Evolutionary conservation across 1,140 invertebrate species (phyloP).

Genomic region (Cheumatopsyche charites): DNA sequence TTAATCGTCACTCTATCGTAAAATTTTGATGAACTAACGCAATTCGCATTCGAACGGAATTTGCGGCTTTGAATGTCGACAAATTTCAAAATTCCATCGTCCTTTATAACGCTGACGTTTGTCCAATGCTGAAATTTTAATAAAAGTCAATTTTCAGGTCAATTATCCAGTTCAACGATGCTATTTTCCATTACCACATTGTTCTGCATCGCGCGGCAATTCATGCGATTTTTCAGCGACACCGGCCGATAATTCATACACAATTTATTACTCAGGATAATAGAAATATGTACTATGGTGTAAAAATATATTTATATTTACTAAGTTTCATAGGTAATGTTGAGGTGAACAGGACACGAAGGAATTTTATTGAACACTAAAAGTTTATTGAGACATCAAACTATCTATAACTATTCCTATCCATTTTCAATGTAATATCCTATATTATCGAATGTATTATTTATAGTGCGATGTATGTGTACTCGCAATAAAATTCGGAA

Average conservation of each 20-base stretch:
- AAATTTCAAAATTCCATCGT: too few relatives aligned
- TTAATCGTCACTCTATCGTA: too few relatives aligned
- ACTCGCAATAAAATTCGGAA: neutral
- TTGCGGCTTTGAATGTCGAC: too few relatives aligned
- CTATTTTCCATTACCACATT: slow-evolving; percentile 20
- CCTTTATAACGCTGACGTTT: too few relatives aligned
- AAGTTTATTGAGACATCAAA: slow-evolving; percentile 14
- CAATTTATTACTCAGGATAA: neutral
- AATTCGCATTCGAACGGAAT: too few relatives aligned
- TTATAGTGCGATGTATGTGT: slow-evolving; percentile 8
- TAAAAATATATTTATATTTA: slow-evolving; percentile 2
- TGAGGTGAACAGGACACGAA: neutral
- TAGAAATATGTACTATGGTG: neutral
- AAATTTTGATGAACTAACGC: too few relatives aligned
- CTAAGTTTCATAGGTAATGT: neutral
- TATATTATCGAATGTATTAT: slow-evolving; percentile 24
- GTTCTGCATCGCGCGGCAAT: neutral
- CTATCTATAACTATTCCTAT: slow-evolving; percentile 19
- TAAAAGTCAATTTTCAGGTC: slow-evolving; percentile 11
- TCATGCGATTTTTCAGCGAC: slow-evolving; percentile 18
- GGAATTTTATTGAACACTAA: slow-evolving; percentile 24
- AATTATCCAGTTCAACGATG: slow-evolving; percentile 27
- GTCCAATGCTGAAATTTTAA: slow-evolving; percentile 1
- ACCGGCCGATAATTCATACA: slow-evolving; percentile 7
- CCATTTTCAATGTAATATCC: slow-evolving; percentile 25